A percentile compares a stretch with the other conserved stretches of the same genome.
Evolutionary conservation across 2,888 invertebrate species (phyloP).

Genomic region (Brenthis daphne): DNA sequence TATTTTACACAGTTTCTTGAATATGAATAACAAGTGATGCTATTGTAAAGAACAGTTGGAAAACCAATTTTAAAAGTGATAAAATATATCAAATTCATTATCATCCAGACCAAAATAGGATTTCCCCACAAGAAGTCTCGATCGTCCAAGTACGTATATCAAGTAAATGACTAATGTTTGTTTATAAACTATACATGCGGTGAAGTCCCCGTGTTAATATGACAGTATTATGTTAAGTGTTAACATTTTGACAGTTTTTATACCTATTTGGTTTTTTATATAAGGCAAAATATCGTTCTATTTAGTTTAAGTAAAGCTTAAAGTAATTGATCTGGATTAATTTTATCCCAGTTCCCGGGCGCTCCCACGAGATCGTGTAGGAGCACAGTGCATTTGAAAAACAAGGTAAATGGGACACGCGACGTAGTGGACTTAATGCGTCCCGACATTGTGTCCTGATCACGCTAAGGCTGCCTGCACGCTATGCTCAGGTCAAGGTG

Average conservation of each 20-base stretch:
- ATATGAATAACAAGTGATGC: no score
- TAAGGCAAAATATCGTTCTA: no score
- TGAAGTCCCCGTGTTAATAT: not conserved
- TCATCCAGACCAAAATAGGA: slow-evolving; percentile 9
- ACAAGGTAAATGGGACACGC: slow-evolving; percentile 53
- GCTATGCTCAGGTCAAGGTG: slow-evolving; percentile 28
- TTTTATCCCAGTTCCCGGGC: slow-evolving; percentile 26
- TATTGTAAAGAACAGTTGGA: not conserved
- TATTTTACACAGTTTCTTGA: not conserved
- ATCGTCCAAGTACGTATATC: not conserved
- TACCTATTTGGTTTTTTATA: no score
- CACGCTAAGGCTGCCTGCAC: slow-evolving; percentile 21
- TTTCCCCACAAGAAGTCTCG: slow-evolving; percentile 22
- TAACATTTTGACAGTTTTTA: not conserved
- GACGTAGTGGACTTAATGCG: slow-evolving; percentile 50
- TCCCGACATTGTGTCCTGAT: slow-evolving; percentile 44
- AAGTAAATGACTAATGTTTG: not conserved
- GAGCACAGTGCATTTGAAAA: slow-evolving; percentile 38
- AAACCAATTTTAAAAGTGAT: not conserved
- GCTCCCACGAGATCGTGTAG: slow-evolving; percentile 34
- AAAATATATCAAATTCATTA: not conserved
- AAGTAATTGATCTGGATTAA: slow-evolving; percentile 21
- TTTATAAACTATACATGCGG: not conserved
- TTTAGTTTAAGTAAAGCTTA: not conserved
- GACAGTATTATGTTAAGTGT: not conserved